Base-by-base conservation (phyloP, 1,140 invertebrate species). In the Chymomyza costata region DNA sequence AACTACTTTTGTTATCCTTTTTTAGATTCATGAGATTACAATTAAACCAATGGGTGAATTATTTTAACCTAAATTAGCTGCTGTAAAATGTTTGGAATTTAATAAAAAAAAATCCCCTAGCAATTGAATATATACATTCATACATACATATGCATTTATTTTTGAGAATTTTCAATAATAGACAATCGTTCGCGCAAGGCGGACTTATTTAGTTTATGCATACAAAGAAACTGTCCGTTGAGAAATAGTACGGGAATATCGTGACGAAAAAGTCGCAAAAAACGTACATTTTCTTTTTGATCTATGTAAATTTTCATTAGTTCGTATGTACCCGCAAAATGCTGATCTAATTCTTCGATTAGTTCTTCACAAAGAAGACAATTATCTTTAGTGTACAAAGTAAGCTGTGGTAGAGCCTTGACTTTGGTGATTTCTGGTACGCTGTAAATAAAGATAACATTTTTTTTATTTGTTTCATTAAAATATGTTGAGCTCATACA, bases 181-280 rank as follows among this genome's bases (percentile, higher is more conserved):
- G 64, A 53, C 8, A 92, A 76, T 70, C 83, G 87, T 35, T 67
- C 84, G 34, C 88, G 73, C 44, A 92, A 86, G 2, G 89, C 78
- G 7, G 85, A 65, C 52, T 81, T 76, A 82, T 96, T 89, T 35
- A 94, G 88, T 63, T 86, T 88, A 85, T 96, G 93, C 87, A 94
- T 95, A 87, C 95, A 95, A 16, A 96, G 86, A 86, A 91, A 96
- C 68, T 92, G 87, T 10, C 91, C 92, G 84, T 96, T 92, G 3
- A 96, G 88, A 87, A 95, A 93, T 69, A 96, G 86, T 8, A 96
- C 94, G 39, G 95, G 95, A 74, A 96, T 96, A 83, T 96, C 94
- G 84, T 92, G 89, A 49, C 90, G 89, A 76, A 95, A 97, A n/a
- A 94, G 86, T 47, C 90, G 86, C 44, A 91, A 87, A 89, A 90